Conservation (phyloP, 2,797 vertebrate genomes). For the Thaleichthys pacificus region DNA sequence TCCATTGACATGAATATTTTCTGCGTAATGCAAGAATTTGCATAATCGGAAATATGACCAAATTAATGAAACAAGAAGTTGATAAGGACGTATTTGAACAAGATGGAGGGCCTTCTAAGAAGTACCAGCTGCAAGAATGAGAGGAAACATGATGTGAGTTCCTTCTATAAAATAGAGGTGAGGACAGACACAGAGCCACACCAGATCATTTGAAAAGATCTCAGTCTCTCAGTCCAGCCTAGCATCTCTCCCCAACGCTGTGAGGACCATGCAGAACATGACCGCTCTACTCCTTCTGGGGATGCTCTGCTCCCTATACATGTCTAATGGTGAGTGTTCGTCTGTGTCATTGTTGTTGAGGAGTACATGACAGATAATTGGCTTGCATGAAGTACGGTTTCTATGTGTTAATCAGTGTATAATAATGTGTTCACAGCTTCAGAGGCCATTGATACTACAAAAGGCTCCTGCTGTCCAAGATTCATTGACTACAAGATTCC, state of each 20-base stretch:
- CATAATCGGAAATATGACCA: background rate
- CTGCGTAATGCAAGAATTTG: background rate
- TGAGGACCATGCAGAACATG: constrained; percentile 44
- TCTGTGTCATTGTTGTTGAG: background rate
- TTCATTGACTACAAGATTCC: rapidly evolving
- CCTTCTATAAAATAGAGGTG: constrained; percentile 18
- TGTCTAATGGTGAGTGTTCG: constrained; percentile 27
- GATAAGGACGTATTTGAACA: background rate
- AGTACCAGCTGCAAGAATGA: background rate
- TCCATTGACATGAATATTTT: background rate
- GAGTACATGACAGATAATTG: background rate
- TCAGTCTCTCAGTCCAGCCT: background rate
- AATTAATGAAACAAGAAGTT: background rate
- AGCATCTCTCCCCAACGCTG: constrained; percentile 14
- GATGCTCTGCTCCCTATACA: constrained; percentile 27
- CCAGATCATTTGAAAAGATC: constrained; percentile 3
- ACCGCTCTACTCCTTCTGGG: background rate
- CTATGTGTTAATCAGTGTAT: background rate
- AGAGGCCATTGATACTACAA: rapidly evolving
- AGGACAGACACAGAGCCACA: constrained; percentile 19
- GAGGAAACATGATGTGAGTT: background rate
- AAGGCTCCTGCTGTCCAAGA: rapidly evolving
- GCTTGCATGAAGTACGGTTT: background rate
- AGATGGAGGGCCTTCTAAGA: background rate
- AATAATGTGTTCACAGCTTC: background rate